Percentiles rank a stretch among this genome's conserved stretches.
Conservation (phyloP, 1,140 invertebrate species). For the Caenorhabditis tropicalis region DNA sequence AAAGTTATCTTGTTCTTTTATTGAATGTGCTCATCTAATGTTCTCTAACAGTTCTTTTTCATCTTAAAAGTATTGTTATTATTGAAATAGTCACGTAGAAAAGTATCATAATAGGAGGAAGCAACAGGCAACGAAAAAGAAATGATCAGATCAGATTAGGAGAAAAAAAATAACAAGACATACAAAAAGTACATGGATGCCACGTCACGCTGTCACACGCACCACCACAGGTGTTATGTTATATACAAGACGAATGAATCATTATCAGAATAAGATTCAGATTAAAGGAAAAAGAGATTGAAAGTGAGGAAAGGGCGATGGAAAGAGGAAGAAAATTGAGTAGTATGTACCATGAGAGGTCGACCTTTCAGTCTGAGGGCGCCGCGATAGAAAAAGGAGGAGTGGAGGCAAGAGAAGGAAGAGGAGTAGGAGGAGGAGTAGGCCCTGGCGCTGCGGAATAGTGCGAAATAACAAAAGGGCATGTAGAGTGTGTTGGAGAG, state of each 20-base stretch:
- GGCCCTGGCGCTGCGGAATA: conserved; percentile 23
- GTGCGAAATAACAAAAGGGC: conserved; percentile 43
- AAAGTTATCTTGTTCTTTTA: background rate
- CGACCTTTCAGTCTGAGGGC: conserved; percentile 27
- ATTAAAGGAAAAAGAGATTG: background rate
- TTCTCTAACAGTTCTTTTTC: background rate
- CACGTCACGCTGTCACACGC: background rate
- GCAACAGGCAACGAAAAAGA: background rate
- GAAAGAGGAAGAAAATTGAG: conserved; percentile 1
- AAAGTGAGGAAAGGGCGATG: background rate
- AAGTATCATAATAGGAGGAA: background rate
- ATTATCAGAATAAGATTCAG: conserved; percentile 7
- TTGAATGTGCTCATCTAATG: background rate
- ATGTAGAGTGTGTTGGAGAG: conserved; percentile 34
- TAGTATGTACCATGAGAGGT: conserved; percentile 1
- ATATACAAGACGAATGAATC: background rate
- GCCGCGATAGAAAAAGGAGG: background rate
- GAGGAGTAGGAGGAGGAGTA: background rate
- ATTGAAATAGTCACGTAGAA: background rate
- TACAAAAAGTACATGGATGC: background rate
- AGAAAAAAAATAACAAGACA: conserved; percentile 17
- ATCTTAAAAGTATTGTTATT: background rate
- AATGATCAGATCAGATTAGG: conserved; percentile 15
- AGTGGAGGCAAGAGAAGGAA: no score
- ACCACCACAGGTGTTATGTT: conserved; percentile 13